A percentile compares a stretch with the other conserved stretches of the same genome.
Conservation (phyloP, 2,888 invertebrate species). For the Amphipyra tragopoginis region DNA sequence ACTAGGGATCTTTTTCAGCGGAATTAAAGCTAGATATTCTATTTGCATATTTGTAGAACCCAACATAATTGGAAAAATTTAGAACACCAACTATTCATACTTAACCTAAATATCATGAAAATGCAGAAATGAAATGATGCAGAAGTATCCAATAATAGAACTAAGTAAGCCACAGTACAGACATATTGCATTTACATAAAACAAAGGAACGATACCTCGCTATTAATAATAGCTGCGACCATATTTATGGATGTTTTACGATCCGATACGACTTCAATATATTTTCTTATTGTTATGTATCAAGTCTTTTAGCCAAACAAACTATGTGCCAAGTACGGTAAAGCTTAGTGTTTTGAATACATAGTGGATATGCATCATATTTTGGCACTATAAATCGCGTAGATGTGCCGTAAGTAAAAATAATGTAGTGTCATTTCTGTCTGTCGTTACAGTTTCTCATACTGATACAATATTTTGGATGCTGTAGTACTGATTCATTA, state of each 20-base stretch:
- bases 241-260: neutral
- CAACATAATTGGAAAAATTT: no score
- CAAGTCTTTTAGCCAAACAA: constrained; percentile 6
- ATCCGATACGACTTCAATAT: neutral
- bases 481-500: neutral
- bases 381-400: constrained; percentile 40
- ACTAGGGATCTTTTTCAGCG: no score
- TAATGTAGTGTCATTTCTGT: constrained; percentile 40
- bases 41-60: no score
- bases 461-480: constrained; percentile 4
- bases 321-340: constrained; percentile 1
- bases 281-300: neutral
- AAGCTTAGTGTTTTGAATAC: constrained; percentile 7
- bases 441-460: constrained; percentile 12
- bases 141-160: neutral
- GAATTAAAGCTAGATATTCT: no score
- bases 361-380: constrained; percentile 50
- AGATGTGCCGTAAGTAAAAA: constrained; percentile 5
- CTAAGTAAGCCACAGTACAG: no score
- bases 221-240: neutral
- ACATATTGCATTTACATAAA: neutral
- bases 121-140: no score
- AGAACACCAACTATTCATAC: no score
- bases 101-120: no score
- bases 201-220: neutral